Evolutionary conservation across 1,140 invertebrate genomes (phyloP).

Genomic region (Thaumatotibia leucotreta): DNA sequence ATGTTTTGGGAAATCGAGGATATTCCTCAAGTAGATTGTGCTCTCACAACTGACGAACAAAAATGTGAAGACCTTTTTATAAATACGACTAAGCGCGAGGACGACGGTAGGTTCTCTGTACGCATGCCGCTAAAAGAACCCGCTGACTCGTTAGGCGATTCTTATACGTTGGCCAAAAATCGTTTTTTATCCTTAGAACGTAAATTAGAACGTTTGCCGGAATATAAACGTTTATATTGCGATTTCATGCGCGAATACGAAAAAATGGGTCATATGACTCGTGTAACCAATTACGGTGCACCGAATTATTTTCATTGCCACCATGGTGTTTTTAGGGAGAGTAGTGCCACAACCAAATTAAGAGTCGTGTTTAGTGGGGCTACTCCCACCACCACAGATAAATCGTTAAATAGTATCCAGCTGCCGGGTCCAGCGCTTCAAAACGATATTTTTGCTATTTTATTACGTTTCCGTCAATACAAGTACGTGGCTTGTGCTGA

Average conservation of each 20-base stretch:
- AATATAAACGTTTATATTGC: conserved; percentile 28
- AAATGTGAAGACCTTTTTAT: conserved; percentile 16
- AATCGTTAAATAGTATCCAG: conserved; percentile 34
- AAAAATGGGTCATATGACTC: conserved; percentile 42
- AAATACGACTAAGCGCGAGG: conserved; percentile 2
- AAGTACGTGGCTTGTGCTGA: conserved; percentile 29
- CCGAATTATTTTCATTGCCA: conserved; percentile 52
- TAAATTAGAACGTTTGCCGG: conserved; percentile 19
- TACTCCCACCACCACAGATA: conserved; percentile 21
- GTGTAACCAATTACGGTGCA: neutral
- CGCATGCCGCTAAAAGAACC: conserved; percentile 18
- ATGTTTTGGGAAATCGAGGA: conserved; percentile 22
- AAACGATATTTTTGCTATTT: conserved; percentile 33
- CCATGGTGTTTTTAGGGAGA: conserved; percentile 44
- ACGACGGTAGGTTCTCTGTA: conserved; percentile 15
- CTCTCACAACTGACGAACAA: conserved; percentile 11
- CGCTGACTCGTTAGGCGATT: conserved; percentile 14
- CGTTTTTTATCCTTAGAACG: conserved; percentile 20
- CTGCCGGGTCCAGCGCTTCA: conserved; percentile 39
- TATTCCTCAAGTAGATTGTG: conserved; percentile 12
- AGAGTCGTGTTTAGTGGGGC: conserved; percentile 47
- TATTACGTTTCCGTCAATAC: conserved; percentile 36
- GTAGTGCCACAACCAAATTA: conserved; percentile 40
- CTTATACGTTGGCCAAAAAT: conserved; percentile 5
- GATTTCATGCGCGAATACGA: conserved; percentile 51